These are phyloP conservation scores for Ictalurus punctatus DNA, from an alignment of 2,113 vertebrate species.

Conservation along the genomic window DNA sequence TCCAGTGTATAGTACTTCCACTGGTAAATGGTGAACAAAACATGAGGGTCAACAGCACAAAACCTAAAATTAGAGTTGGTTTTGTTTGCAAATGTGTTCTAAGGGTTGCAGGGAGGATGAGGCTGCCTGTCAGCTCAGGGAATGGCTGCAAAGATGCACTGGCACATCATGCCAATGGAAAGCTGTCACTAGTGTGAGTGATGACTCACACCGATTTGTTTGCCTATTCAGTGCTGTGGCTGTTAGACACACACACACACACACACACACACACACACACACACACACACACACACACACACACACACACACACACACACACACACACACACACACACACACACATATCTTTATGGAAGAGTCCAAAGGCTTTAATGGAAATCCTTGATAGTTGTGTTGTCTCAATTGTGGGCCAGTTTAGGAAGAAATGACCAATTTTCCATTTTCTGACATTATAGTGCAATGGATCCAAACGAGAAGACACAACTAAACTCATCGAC, in stretches of 20 bases:
- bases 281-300: no score
- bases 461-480: neutral
- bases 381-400: slow-evolving; percentile 36
- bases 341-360: slow-evolving; percentile 15
- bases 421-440: slow-evolving; percentile 25
- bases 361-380: slow-evolving; percentile 51
- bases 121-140: slow-evolving; percentile 26
- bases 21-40: neutral
- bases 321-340: no score
- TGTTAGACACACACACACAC: slow-evolving; percentile 11
- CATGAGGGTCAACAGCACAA: neutral
- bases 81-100: slow-evolving; percentile 26
- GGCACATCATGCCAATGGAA: slow-evolving; percentile 21
- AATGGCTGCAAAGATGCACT: slow-evolving; percentile 9
- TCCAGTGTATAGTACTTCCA: neutral
- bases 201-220: slow-evolving; percentile 59
- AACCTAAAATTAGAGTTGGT: slow-evolving; percentile 6
- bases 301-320: no score
- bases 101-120: neutral
- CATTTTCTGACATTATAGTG: neutral
- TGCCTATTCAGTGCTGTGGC: slow-evolving; percentile 44
- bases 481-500: neutral
- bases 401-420: slow-evolving; percentile 56
- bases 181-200: slow-evolving; percentile 46
- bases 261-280: neutral